A percentile compares a stretch with the other conserved stretches of the same genome.
phyloP scores from a whole-genome alignment of 1,140 invertebrate species.

The Tribolium madens region DNA sequence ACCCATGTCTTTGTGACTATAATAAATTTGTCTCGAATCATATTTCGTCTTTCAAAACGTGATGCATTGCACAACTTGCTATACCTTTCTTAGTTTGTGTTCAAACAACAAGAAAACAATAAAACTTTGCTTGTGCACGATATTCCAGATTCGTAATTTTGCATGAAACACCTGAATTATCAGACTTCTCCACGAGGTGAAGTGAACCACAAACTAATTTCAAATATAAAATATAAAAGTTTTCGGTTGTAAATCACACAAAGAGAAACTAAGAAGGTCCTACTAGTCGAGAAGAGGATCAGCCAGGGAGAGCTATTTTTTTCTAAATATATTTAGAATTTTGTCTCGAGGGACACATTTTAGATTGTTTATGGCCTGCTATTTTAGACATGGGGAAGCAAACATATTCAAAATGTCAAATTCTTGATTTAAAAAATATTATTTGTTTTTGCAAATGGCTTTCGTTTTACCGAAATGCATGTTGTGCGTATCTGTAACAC shows the following conservation, averaged over 20 bases:
- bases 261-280: neutral
- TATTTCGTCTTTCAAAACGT: neutral
- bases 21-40: neutral
- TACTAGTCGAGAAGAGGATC: neutral
- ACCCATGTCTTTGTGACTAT: too few relatives aligned
- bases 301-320: neutral
- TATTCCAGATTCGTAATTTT: neutral
- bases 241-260: neutral
- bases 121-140: neutral
- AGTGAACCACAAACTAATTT: neutral
- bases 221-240: neutral
- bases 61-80: neutral
- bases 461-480: too few relatives aligned
- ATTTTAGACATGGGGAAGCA: neutral
- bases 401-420: neutral
- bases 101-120: neutral
- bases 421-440: too few relatives aligned
- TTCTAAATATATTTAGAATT: neutral
- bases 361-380: neutral
- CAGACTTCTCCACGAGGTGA: neutral
- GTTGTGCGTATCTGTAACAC: neutral
- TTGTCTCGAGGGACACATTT: neutral
- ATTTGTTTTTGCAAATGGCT: too few relatives aligned
- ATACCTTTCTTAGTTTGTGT: neutral
- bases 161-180: neutral